phyloP scores from a whole-genome alignment of 30 jellyfish, hydroid and myxozoan genomes.

The Cassiopea andromeda region DNA sequence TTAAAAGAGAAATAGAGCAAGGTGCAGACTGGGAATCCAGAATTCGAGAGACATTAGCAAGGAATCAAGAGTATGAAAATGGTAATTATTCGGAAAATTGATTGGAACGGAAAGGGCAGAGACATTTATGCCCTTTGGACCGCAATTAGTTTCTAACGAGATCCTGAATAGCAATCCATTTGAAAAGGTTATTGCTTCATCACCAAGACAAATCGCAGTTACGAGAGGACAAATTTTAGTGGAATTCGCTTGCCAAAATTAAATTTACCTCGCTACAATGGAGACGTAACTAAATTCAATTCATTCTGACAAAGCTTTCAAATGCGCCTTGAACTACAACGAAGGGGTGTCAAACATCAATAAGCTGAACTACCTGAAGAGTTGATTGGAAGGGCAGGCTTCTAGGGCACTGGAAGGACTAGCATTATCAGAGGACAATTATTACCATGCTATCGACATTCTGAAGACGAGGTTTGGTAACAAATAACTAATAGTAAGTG shows the following conservation, averaged over 20 bases:
- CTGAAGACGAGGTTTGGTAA: not conserved
- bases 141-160: too few species aligned
- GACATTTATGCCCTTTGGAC: too few species aligned
- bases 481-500: not conserved
- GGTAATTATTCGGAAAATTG: not conserved
- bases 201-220: too few species aligned
- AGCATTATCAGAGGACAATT: not conserved
- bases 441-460: not conserved
- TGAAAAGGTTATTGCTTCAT: too few species aligned
- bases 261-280: too few species aligned
- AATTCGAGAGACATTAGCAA: not conserved
- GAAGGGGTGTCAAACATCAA: not conserved
- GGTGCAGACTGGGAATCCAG: not conserved
- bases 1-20: not conserved
- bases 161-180: too few species aligned
- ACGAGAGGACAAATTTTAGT: too few species aligned
- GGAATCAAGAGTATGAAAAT: not conserved
- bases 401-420: not conserved
- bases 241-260: too few species aligned
- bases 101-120: too few species aligned
- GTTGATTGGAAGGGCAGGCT: not conserved
- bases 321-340: too few species aligned
- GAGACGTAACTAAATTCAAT: too few species aligned
- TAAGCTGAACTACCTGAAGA: not conserved
- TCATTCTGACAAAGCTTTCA: too few species aligned